Evolutionary conservation across 1,140 invertebrate species (phyloP).

Genomic region (Calycopis cecrops): DNA sequence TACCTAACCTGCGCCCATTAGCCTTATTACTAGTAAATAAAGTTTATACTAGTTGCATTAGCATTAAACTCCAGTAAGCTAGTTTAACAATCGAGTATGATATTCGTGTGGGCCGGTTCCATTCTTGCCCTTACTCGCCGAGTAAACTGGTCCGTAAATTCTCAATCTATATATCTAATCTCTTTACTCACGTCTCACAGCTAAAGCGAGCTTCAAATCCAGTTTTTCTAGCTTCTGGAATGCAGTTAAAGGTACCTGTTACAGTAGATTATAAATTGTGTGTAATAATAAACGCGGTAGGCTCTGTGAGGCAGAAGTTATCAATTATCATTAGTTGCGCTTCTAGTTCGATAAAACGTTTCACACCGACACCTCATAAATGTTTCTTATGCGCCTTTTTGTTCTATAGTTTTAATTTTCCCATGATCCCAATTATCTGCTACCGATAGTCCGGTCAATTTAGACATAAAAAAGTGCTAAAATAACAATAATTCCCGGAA

Average conservation of each 20-base stretch:
- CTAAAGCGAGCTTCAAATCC: constrained; percentile 44
- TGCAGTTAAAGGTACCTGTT: constrained; percentile 59
- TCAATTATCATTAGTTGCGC: too few relatives aligned
- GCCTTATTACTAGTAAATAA: constrained; percentile 2
- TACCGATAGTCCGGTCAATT: too few relatives aligned
- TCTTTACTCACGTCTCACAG: constrained; percentile 30
- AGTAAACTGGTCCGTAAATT: background rate
- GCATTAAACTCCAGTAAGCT: background rate
- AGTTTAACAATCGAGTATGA: background rate
- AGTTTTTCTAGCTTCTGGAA: constrained; percentile 60
- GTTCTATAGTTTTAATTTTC: too few relatives aligned
- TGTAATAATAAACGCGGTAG: too few relatives aligned
- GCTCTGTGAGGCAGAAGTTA: too few relatives aligned
- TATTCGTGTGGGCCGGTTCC: background rate
- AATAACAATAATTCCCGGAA: too few relatives aligned
- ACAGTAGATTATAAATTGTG: background rate
- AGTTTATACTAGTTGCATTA: constrained; percentile 1
- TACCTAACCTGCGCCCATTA: constrained; percentile 1
- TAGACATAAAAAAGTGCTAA: too few relatives aligned
- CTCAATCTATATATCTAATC: constrained; percentile 37
- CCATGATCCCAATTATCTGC: too few relatives aligned
- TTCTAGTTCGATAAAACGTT: too few relatives aligned
- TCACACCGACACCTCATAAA: too few relatives aligned
- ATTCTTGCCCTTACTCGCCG: background rate
- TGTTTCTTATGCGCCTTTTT: too few relatives aligned